Conservation (phyloP, 2,888 invertebrate species). For the Tineola bisselliella region DNA sequence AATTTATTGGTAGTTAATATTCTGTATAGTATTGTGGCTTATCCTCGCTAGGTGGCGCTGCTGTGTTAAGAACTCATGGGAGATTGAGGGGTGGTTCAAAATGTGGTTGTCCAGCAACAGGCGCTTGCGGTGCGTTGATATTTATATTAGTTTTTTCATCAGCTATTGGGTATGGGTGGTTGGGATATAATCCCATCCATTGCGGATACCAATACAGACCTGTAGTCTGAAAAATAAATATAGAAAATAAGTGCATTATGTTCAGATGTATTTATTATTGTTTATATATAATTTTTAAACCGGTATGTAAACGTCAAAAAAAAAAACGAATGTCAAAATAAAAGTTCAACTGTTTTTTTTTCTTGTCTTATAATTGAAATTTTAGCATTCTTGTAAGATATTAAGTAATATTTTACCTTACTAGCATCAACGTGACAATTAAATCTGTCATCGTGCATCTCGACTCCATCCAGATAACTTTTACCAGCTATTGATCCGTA, state of each 20-base stretch:
- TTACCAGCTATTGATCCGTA: slow-evolving; percentile 62
- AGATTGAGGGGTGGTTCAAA: background rate
- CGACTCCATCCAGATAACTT: slow-evolving; percentile 50
- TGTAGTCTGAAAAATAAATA: slow-evolving; percentile 26
- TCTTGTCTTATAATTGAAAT: no score
- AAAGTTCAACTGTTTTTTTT: no score
- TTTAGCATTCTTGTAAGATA: no score
- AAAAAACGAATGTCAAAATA: no score
- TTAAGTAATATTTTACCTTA: slow-evolving; percentile 24
- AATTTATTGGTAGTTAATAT: no score
- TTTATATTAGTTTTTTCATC: slow-evolving; percentile 24
- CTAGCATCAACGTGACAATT: slow-evolving; percentile 42
- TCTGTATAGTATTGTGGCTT: no score
- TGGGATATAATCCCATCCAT: slow-evolving; percentile 55
- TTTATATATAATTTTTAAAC: no score
- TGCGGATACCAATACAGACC: slow-evolving; percentile 61
- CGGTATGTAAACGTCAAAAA: no score
- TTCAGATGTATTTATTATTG: no score
- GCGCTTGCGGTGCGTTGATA: background rate
- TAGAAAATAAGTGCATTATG: no score
- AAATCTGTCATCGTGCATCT: slow-evolving; percentile 49
- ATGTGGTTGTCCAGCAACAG: background rate
- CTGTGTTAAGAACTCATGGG: no score
- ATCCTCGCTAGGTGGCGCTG: no score
- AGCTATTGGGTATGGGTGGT: slow-evolving; percentile 39